Evolutionary conservation across 2,113 vertebrate genomes (phyloP).

Genomic region (Vulpes vulpes): DNA sequence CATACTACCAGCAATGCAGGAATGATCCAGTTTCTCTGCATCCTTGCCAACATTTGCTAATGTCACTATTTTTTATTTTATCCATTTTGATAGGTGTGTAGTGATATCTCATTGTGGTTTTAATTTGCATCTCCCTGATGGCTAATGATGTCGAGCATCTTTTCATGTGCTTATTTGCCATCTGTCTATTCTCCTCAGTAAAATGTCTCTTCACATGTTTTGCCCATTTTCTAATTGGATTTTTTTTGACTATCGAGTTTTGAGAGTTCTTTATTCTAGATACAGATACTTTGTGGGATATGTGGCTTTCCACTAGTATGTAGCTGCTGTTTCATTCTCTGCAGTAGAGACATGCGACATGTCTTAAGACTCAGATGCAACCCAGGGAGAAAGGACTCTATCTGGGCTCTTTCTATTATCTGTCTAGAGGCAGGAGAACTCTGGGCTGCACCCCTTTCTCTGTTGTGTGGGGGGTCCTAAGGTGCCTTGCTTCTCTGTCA

Average conservation of each 20-base stretch:
- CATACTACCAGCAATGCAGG: no score
- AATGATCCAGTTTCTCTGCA: background rate
- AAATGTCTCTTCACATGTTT: background rate
- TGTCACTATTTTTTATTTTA: background rate
- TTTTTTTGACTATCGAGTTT: background rate
- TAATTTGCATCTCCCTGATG: conserved; percentile 13
- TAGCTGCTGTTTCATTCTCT: background rate
- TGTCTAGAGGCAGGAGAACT: background rate
- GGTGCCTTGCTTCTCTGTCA: background rate
- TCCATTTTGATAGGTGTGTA: background rate
- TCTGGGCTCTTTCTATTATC: background rate
- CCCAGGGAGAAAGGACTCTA: background rate
- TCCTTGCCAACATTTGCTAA: background rate
- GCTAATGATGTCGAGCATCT: background rate
- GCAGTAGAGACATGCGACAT: background rate
- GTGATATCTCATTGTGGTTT: background rate
- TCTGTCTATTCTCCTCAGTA: background rate
- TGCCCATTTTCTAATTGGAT: background rate
- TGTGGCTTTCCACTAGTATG: background rate
- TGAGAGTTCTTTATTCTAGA: background rate
- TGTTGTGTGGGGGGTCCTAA: no score
- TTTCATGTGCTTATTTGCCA: background rate
- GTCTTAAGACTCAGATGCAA: background rate
- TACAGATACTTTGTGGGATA: background rate
- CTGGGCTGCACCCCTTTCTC: background rate